Percentiles rank a stretch among this genome's conserved stretches.
phyloP scores from a whole-genome alignment of 2,888 invertebrate species.

The Aplocera efformata region DNA sequence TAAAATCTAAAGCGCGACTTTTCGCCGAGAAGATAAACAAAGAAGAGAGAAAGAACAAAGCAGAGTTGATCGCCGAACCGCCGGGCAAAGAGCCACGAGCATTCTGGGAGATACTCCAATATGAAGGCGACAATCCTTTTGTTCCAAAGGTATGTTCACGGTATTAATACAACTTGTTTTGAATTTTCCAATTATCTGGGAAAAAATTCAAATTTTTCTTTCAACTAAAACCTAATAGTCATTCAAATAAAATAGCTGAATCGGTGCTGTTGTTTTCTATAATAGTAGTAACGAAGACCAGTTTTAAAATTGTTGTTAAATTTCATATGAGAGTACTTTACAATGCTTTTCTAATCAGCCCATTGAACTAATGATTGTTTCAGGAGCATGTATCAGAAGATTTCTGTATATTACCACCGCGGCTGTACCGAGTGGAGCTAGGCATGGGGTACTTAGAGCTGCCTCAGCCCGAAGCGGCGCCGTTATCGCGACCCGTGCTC shows the following conservation, averaged over 20 bases:
- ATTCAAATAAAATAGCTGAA: too few relatives aligned
- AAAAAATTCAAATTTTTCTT: too few relatives aligned
- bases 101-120: slow-evolving; percentile 90
- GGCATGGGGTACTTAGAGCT: slow-evolving; percentile 99
- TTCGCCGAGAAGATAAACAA: slow-evolving; percentile 99
- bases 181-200: too few relatives aligned
- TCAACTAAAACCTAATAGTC: too few relatives aligned
- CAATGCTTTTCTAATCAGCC: too few relatives aligned
- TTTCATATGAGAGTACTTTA: too few relatives aligned
- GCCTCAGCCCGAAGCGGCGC: slow-evolving; percentile 91
- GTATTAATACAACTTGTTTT: too few relatives aligned
- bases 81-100: slow-evolving; percentile 91
- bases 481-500: slow-evolving; percentile 88
- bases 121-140: slow-evolving; percentile 72
- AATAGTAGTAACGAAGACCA: too few relatives aligned
- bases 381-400: slow-evolving; percentile 87
- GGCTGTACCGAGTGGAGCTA: slow-evolving; percentile 95
- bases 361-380: too few relatives aligned
- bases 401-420: slow-evolving; percentile 84
- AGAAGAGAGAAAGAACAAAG: slow-evolving; percentile 97
- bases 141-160: slow-evolving; percentile 49
- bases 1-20: slow-evolving; percentile 92
- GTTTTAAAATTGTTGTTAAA: too few relatives aligned
- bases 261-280: too few relatives aligned
- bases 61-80: slow-evolving; percentile 91